Conservation (phyloP, 2,797 vertebrate genomes). For the Neosilurus hyrtlii region DNA sequence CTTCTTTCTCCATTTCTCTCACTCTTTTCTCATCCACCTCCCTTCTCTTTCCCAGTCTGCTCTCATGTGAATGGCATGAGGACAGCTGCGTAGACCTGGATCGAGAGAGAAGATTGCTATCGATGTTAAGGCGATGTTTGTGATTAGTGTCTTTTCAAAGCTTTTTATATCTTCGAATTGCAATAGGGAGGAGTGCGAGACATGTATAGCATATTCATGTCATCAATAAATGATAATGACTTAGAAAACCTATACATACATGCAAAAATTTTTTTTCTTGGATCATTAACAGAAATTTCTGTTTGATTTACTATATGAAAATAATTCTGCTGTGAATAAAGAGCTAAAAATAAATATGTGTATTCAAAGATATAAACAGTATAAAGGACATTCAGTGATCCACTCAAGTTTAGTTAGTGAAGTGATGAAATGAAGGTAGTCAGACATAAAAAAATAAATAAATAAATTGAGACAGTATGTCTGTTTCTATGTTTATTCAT, state of each 20-base stretch:
- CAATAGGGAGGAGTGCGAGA: background rate
- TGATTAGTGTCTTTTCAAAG: slow-evolving; percentile 22
- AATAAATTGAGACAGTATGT: slow-evolving; percentile 73
- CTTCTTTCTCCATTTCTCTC: slow-evolving; percentile 29
- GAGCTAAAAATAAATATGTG: background rate
- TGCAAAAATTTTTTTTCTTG: background rate
- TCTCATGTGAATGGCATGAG: slow-evolving; percentile 44
- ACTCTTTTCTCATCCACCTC: slow-evolving; percentile 34
- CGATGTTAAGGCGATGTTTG: slow-evolving; percentile 27
- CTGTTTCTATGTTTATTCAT: slow-evolving; percentile 71
- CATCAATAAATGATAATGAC: background rate
- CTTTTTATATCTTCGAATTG: background rate
- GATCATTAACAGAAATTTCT: background rate
- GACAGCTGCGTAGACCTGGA: slow-evolving; percentile 42
- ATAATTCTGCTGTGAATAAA: background rate
- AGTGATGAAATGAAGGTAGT: slow-evolving; percentile 63
- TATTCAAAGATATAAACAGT: background rate
- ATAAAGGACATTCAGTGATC: background rate
- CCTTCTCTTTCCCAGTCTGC: background rate
- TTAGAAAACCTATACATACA: background rate
- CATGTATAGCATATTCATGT: background rate
- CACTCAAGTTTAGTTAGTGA: slow-evolving; percentile 66
- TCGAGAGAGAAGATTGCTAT: slow-evolving; percentile 4
- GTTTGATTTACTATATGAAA: slow-evolving; percentile 11
- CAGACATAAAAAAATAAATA: slow-evolving; percentile 64